Base-by-base conservation (phyloP, 30 jellyfish, hydroid and myxozoan genomes). In the Euphysa ruthae region DNA sequence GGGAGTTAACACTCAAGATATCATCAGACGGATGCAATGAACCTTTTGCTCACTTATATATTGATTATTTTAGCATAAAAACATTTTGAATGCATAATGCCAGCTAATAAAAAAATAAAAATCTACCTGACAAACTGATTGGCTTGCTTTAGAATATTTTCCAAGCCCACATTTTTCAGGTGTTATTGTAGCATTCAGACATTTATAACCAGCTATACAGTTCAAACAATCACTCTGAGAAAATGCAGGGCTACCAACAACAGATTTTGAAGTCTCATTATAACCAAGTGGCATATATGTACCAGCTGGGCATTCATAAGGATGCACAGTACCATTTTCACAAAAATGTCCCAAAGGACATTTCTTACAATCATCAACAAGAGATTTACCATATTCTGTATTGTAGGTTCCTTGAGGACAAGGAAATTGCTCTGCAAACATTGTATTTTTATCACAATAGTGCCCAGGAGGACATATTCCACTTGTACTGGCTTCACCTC, bases 111-210 rank as follows among this genome's bases (percentile, higher is more conserved):
- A 46, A 46, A 46, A 46, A 46, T 46, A 13, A 46, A 46, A 8
- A n/a, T n/a, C 23, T 34, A 88, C 97, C 97, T 88, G 94, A 61
- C 97, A 88, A 51, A 79, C 94, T 1, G 97, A 88, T 54, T 88
- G 97, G 10, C 97, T 94, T 12, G 73, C 73, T 44, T 74, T 79
- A 55, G 97, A 71, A 42, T 63, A 74, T 46, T 22, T 72, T 7
- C 97, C 97, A 29, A 35, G 43, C 35, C 97, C 94, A 49, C 97
- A 88, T 61, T 66, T 49, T 71, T 0, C 42, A 0, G 97, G 97
- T 26, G 91, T 63, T 7, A 88, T 92, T 5, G 97, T 88, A 0
- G 97, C 97, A 71, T 88, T 88, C 54, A 79, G 61, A 44, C 97
- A 88, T 34, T 73, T 73, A 46, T 44, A 81, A 13, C 97, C 97